Evolutionary conservation across 1,140 invertebrate species (phyloP).

Genomic region (Zaprionus ghesquierei): DNA sequence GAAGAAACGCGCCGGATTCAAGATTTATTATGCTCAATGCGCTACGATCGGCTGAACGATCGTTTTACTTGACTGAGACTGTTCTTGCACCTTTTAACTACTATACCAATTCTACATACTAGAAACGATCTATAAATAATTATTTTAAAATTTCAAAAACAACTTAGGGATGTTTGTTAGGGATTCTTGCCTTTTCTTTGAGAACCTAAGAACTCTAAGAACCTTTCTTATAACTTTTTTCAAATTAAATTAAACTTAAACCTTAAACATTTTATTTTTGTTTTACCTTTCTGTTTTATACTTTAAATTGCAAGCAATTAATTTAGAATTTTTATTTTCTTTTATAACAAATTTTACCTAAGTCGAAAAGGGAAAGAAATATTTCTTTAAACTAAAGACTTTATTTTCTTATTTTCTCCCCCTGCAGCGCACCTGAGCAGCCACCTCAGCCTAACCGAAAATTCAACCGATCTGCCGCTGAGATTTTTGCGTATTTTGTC

Average conservation of each 20-base stretch:
- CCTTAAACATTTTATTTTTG: too few relatives aligned
- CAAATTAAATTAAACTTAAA: too few relatives aligned
- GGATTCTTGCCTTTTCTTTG: too few relatives aligned
- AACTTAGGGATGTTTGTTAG: too few relatives aligned
- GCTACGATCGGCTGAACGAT: conserved; percentile 33
- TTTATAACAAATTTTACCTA: too few relatives aligned
- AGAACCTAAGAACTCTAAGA: too few relatives aligned
- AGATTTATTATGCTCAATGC: conserved; percentile 67
- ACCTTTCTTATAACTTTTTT: too few relatives aligned
- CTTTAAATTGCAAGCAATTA: too few relatives aligned
- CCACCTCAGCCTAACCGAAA: not conserved
- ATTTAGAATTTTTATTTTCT: not conserved
- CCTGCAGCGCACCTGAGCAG: conserved; percentile 11
- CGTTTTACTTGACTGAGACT: not conserved
- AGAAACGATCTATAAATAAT: not conserved
- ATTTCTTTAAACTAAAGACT: not conserved
- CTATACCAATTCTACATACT: not conserved
- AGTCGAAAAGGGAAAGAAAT: too few relatives aligned
- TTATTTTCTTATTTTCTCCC: not conserved
- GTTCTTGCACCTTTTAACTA: not conserved
- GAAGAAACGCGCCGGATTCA: conserved; percentile 23
- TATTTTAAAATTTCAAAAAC: not conserved
- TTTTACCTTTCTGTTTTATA: not conserved
- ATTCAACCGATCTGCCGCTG: conserved; percentile 43
- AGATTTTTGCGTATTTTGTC: conserved; percentile 69